These are phyloP conservation scores for Dunckerocampus dactyliophorus DNA, from an alignment of 2,113 vertebrate genomes.

Conservation along the genomic window DNA sequence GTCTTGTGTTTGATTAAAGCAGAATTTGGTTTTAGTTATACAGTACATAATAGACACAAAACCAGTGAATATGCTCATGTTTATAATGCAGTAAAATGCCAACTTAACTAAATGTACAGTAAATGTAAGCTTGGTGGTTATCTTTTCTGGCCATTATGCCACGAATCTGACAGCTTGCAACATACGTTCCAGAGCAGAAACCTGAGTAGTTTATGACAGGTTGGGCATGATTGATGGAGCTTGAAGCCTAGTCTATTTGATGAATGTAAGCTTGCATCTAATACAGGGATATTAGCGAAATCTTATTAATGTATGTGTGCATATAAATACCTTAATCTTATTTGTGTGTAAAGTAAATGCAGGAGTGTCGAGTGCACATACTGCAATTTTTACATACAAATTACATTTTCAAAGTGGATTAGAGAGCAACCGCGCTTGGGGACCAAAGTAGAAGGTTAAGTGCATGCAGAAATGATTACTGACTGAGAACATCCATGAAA, in stretches of 20 bases:
- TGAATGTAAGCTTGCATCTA: conserved; percentile 19
- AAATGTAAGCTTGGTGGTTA: neutral
- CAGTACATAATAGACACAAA: too few species aligned
- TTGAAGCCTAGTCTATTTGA: conserved; percentile 11
- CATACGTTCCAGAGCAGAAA: conserved; percentile 36
- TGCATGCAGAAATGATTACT: conserved; percentile 11
- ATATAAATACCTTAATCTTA: conserved; percentile 7
- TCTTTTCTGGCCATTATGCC: conserved; percentile 10
- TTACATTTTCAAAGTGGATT: conserved; percentile 5
- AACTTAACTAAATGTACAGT: neutral
- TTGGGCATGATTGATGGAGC: conserved; percentile 30
- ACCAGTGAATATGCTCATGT: conserved; percentile 3
- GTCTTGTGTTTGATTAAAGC: neutral
- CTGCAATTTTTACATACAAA: neutral
- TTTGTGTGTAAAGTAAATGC: neutral
- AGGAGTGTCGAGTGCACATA: neutral
- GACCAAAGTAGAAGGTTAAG: neutral
- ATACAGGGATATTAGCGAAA: conserved; percentile 3
- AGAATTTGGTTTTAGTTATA: neutral
- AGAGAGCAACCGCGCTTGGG: neutral
- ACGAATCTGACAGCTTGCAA: conserved; percentile 23
- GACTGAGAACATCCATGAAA: neutral
- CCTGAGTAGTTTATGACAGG: conserved; percentile 33
- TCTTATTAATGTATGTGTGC: neutral
- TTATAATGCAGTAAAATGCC: neutral